Percentiles rank a stretch among this genome's conserved stretches.
phyloP scores from a whole-genome alignment of 2,113 vertebrate genomes.

The Noturus placidus region DNA sequence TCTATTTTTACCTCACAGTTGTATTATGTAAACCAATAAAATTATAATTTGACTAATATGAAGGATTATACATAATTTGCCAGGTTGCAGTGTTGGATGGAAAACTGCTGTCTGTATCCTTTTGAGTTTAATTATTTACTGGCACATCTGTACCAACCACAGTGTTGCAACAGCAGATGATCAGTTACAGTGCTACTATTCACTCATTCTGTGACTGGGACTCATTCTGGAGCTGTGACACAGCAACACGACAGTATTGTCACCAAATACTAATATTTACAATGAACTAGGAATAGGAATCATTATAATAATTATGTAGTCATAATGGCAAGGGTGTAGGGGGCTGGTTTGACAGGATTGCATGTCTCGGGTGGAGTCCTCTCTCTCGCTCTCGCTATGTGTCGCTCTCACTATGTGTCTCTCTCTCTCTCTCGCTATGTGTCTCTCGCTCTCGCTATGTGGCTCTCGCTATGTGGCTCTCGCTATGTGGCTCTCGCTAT shows the following conservation, averaged over 20 bases:
- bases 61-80: neutral
- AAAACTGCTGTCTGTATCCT: neutral
- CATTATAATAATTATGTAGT: neutral
- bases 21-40: no score
- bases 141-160: neutral
- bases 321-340: neutral
- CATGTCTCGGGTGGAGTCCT: neutral
- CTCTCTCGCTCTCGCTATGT: neutral
- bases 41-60: neutral
- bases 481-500: neutral
- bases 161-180: neutral
- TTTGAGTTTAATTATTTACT: neutral
- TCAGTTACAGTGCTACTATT: neutral
- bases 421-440: neutral
- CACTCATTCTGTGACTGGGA: no score
- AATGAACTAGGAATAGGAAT: no score
- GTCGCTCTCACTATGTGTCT: neutral
- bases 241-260: neutral
- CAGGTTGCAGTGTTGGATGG: neutral
- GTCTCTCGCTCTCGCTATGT: neutral
- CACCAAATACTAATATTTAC: neutral
- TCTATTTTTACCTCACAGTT: no score
- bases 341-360: neutral
- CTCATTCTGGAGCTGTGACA: neutral
- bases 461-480: neutral